A percentile compares a stretch with the other conserved stretches of the same genome.
Evolutionary conservation across 1,140 invertebrate species (phyloP).

Genomic region (Philotrypesis tridentata): DNA sequence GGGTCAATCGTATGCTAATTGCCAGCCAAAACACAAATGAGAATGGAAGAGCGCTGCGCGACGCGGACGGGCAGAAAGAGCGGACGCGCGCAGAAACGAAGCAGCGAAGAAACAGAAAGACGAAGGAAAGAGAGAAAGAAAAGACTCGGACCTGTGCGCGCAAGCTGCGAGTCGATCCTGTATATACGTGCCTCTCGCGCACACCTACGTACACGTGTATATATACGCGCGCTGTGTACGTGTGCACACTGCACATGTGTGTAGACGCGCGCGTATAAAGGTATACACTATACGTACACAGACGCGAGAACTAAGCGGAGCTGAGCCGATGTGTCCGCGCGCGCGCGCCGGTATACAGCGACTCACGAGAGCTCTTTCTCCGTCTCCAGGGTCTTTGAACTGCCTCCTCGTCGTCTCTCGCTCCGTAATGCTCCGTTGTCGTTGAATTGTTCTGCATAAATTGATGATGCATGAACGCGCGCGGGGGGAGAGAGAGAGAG

Average conservation of each 20-base stretch:
- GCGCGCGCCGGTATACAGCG: too few species aligned
- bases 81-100: not conserved
- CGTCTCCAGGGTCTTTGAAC: constrained; percentile 67
- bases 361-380: not conserved
- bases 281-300: not conserved
- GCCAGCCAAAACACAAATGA: constrained; percentile 69
- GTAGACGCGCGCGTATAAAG: not conserved
- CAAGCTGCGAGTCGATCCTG: constrained; percentile 53
- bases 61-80: not conserved
- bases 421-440: constrained; percentile 69
- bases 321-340: too few species aligned
- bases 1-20: constrained; percentile 75
- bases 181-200: constrained; percentile 22
- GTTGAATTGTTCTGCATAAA: constrained; percentile 74
- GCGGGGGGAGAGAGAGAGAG: not conserved
- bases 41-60: constrained; percentile 52
- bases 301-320: not conserved
- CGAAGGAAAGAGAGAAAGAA: constrained; percentile 48
- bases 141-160: constrained; percentile 40
- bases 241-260: not conserved
- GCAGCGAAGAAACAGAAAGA: constrained; percentile 28
- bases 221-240: not conserved
- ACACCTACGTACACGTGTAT: not conserved
- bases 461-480: constrained; percentile 69
- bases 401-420: constrained; percentile 57